Evolutionary conservation across 1,140 invertebrate genomes (phyloP).

Genomic region (Ips nitidus): DNA sequence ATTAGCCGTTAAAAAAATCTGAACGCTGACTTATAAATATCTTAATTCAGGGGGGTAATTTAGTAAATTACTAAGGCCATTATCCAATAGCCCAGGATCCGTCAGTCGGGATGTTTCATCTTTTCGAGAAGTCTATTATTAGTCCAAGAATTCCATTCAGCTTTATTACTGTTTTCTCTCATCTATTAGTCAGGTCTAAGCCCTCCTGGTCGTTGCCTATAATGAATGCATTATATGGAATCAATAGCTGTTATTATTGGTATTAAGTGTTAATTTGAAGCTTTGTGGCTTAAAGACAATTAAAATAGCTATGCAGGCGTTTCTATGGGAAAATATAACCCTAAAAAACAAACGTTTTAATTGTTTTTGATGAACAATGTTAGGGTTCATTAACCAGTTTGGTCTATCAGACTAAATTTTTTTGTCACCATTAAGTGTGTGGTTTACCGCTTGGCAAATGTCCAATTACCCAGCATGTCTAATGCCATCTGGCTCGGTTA

Average conservation of each 20-base stretch:
- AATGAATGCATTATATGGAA: neutral
- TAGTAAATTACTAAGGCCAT: conserved; percentile 23
- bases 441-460: conserved; percentile 2
- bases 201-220: neutral
- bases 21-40: conserved; percentile 21
- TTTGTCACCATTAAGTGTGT: neutral
- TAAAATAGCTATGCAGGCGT: too few species aligned
- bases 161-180: conserved; percentile 20
- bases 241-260: too few species aligned
- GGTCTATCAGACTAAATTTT: conserved; percentile 2
- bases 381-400: neutral
- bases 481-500: conserved; percentile 8
- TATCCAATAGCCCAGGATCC: conserved; percentile 23
- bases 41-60: conserved; percentile 26
- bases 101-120: conserved; percentile 27
- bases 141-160: conserved; percentile 16
- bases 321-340: too few species aligned
- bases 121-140: conserved; percentile 28
- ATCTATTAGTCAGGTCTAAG: neutral
- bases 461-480: neutral
- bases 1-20: conserved; percentile 26
- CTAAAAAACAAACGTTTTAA: neutral
- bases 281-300: too few species aligned
- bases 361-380: neutral
- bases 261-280: too few species aligned